These are phyloP conservation scores for human DNA, from an alignment of 2,113 vertebrate genomes.

Conservation along the genomic window GRCh38 chr21:27892501-27893000, in stretches of 20 bases:
- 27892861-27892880: neutral
- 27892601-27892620: neutral
- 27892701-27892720: neutral
- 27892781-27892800: neutral
- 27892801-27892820: neutral
- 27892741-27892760: neutral
- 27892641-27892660: neutral
- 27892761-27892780: neutral
- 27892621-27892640: neutral
- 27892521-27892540: neutral
- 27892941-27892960: neutral
- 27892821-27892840: neutral
- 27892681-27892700: neutral
- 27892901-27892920: neutral
- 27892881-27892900: neutral
- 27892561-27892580: neutral
- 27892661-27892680: neutral
- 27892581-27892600: slow-evolving; percentile 15
- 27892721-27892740: neutral
- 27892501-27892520: neutral
- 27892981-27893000: neutral
- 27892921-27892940: neutral
- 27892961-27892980: neutral
- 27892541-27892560: neutral
- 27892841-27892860: neutral